A percentile compares a stretch with the other conserved stretches of the same genome.
These are phyloP conservation scores for Drosophila athabasca DNA, from an alignment of 1,140 invertebrate species.

Conservation along the genomic window DNA sequence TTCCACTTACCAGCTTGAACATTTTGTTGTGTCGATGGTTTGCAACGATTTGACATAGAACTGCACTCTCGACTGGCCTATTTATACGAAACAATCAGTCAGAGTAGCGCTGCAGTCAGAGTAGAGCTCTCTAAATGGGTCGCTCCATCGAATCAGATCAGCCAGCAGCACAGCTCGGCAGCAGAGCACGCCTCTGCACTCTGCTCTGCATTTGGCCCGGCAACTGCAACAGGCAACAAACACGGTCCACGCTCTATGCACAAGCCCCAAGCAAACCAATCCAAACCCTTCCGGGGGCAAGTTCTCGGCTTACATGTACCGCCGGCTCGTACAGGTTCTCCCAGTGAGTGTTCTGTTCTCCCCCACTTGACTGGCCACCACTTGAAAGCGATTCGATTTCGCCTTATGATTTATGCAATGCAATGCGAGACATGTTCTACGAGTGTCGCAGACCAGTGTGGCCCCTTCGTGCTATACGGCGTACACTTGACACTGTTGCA, in stretches of 20 bases:
- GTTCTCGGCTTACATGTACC: conserved; percentile 59
- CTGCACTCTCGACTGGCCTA: conserved; percentile 59
- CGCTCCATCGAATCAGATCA: conserved; percentile 10
- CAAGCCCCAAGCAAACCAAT: conserved; percentile 32
- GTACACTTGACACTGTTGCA: conserved; percentile 70
- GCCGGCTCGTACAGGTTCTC: background rate
- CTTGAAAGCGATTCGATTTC: conserved; percentile 32
- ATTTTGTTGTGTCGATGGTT: conserved; percentile 72
- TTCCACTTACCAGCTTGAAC: conserved; percentile 74
- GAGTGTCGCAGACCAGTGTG: conserved; percentile 10
- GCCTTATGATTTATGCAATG: conserved; percentile 56
- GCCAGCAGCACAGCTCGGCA: too few species aligned
- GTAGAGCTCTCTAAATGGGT: conserved; percentile 60
- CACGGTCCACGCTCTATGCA: conserved; percentile 29
- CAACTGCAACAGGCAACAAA: conserved; percentile 38
- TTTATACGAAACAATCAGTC: conserved; percentile 63
- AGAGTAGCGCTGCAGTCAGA: conserved; percentile 38
- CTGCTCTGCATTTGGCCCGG: conserved; percentile 29
- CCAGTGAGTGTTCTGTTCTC: conserved; percentile 31
- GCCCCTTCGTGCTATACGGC: conserved; percentile 55
- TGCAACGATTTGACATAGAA: conserved; percentile 72
- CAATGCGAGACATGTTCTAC: conserved; percentile 49
- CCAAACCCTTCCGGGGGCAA: conserved; percentile 75
- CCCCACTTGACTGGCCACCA: conserved; percentile 48
- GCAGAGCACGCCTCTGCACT: conserved; percentile 63